Evolutionary conservation across 2,888 invertebrate species (phyloP).

Genomic region (Eupeodes luniger): DNA sequence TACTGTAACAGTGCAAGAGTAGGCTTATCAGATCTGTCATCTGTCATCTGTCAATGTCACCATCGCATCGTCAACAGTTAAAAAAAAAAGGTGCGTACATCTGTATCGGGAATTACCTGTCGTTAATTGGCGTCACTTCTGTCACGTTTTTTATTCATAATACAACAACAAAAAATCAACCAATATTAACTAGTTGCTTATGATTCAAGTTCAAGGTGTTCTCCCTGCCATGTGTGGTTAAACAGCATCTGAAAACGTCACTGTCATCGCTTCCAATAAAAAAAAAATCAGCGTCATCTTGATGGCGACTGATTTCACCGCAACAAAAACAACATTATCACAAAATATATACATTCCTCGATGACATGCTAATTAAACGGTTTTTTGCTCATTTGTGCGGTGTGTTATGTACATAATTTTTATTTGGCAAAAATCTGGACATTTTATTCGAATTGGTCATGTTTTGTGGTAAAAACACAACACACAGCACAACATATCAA

Average conservation of each 20-base stretch:
- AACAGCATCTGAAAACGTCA: constrained; percentile 30
- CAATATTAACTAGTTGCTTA: not conserved
- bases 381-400: constrained; percentile 20
- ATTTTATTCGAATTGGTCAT: constrained; percentile 43
- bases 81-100: constrained; percentile 25
- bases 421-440: constrained; percentile 47
- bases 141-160: constrained; percentile 22
- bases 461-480: constrained; percentile 50
- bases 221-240: not conserved
- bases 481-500: not conserved
- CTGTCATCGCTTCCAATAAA: constrained; percentile 17
- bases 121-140: constrained; percentile 53
- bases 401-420: constrained; percentile 13
- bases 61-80: not conserved
- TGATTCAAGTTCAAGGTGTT: constrained; percentile 21
- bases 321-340: not conserved
- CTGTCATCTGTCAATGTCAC: constrained; percentile 48
- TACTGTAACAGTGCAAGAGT: constrained; percentile 48
- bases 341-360: constrained; percentile 39
- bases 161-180: not conserved
- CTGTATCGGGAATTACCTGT: constrained; percentile 48
- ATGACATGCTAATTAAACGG: constrained; percentile 71
- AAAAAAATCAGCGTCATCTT: constrained; percentile 22
- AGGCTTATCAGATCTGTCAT: constrained; percentile 52
- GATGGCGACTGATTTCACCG: constrained; percentile 29